A percentile compares a stretch with the other conserved stretches of the same genome.
Evolutionary conservation across 1,140 invertebrate genomes (phyloP).

Genomic region (Trypoxylus dichotomus): DNA sequence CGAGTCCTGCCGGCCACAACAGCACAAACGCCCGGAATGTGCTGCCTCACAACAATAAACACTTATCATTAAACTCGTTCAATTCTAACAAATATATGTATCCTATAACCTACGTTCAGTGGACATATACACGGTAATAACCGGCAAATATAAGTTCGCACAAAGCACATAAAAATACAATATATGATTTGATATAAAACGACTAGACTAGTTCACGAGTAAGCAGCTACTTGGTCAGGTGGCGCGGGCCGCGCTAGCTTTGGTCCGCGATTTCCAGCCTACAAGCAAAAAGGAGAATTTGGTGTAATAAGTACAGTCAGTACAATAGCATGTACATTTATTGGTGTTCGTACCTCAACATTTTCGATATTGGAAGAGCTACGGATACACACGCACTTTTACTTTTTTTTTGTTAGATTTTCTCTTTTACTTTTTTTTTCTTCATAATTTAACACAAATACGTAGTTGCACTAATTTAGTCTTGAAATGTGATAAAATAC

Average conservation of each 20-base stretch:
- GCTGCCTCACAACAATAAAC: slow-evolving; percentile 50
- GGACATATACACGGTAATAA: slow-evolving; percentile 26
- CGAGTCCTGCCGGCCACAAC: slow-evolving; percentile 39
- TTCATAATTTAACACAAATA: slow-evolving; percentile 22
- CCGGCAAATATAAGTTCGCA: slow-evolving; percentile 45
- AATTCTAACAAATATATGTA: slow-evolving; percentile 49
- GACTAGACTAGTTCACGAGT: slow-evolving; percentile 47
- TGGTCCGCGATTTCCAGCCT: slow-evolving; percentile 53
- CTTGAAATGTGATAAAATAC: slow-evolving; percentile 30
- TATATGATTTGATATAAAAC: slow-evolving; percentile 51
- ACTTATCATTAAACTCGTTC: slow-evolving; percentile 48
- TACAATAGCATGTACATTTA: slow-evolving; percentile 45
- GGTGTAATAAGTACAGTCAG: slow-evolving; percentile 51
- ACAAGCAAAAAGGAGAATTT: slow-evolving; percentile 49
- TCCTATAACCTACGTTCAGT: slow-evolving; percentile 13
- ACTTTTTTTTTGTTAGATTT: slow-evolving; percentile 18
- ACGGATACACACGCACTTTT: slow-evolving; percentile 34
- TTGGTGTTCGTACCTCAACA: slow-evolving; percentile 48
- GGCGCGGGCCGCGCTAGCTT: slow-evolving; percentile 46
- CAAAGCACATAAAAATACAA: slow-evolving; percentile 53
- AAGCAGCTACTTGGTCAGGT: slow-evolving; percentile 49
- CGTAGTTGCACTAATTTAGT: slow-evolving; percentile 27
- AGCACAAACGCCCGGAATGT: slow-evolving; percentile 38
- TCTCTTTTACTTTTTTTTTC: slow-evolving; percentile 13
- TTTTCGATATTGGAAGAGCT: slow-evolving; percentile 45